Conservation (phyloP, 2,113 vertebrate species). For the Herpetotheres cachinnans region DNA sequence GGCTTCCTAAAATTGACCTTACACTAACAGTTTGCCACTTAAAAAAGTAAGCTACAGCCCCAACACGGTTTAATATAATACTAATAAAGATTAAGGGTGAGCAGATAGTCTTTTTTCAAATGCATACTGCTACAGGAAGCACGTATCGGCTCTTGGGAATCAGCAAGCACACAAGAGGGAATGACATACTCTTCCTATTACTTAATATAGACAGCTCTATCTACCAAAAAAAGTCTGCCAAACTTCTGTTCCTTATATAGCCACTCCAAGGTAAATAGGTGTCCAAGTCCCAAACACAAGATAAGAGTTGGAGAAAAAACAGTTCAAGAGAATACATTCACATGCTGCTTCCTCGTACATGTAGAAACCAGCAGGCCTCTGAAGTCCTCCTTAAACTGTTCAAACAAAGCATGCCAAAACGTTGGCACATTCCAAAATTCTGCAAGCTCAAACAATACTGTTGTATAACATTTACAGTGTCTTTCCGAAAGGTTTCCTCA, state of each 20-base stretch:
- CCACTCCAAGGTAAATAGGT: conserved; percentile 15
- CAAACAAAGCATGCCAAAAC: background rate
- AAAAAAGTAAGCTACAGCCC: background rate
- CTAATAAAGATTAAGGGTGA: background rate
- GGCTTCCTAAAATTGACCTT: background rate
- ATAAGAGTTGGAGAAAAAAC: background rate
- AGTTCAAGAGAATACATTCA: background rate
- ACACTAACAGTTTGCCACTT: background rate
- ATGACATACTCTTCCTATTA: conserved; percentile 19
- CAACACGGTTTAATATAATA: accelerated
- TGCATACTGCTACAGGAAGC: background rate
- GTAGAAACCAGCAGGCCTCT: background rate
- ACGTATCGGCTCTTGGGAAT: background rate
- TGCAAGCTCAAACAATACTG: background rate
- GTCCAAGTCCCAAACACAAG: background rate
- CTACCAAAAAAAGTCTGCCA: background rate
- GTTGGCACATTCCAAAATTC: background rate
- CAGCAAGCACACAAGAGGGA: background rate
- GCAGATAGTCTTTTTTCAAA: background rate
- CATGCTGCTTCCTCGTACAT: background rate
- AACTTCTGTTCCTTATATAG: conserved; percentile 33
- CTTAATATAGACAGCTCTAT: conserved; percentile 31
- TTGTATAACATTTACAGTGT: background rate
- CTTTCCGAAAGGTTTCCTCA: background rate
- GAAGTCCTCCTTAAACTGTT: background rate